phyloP scores from a whole-genome alignment of 2,797 vertebrate genomes.

The Sebastes hubbsi region DNA sequence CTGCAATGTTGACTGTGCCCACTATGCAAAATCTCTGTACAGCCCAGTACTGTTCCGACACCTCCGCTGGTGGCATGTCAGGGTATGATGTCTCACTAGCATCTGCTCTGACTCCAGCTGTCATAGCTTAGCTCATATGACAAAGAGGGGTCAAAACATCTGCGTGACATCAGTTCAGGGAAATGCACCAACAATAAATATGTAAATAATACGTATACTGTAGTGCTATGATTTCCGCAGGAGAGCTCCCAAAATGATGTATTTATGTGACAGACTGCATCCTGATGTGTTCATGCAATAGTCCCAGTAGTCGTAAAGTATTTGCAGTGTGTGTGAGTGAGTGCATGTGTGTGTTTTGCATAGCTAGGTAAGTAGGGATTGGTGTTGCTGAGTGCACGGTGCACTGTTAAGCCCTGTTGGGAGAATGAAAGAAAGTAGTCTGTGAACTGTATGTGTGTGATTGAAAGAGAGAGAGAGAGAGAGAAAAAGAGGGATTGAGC shows the following conservation, averaged over 20 bases:
- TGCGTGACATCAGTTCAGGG: background rate
- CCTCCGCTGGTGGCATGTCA: background rate
- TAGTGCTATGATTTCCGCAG: background rate
- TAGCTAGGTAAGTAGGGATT: background rate
- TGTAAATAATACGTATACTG: no score
- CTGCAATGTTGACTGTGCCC: background rate
- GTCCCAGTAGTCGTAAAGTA: background rate
- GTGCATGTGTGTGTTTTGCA: background rate
- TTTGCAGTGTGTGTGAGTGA: background rate
- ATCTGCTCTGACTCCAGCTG: slow-evolving; percentile 15
- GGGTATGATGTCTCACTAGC: background rate
- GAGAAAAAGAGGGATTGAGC: background rate
- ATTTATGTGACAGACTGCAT: background rate
- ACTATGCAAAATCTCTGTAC: background rate
- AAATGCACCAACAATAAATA: background rate
- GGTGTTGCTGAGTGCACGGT: slow-evolving; percentile 2
- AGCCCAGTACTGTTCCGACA: background rate
- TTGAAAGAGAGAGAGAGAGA: background rate
- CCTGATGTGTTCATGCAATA: background rate
- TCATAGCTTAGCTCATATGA: slow-evolving; percentile 13
- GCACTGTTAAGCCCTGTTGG: background rate
- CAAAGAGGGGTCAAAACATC: slow-evolving; percentile 3
- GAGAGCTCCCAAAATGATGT: background rate
- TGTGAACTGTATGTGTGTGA: background rate
- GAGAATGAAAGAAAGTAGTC: background rate